Percentiles rank a stretch among this genome's conserved stretches.
Evolutionary conservation across 2,888 invertebrate genomes (phyloP).

Genomic region (Oscheius myriophilus): DNA sequence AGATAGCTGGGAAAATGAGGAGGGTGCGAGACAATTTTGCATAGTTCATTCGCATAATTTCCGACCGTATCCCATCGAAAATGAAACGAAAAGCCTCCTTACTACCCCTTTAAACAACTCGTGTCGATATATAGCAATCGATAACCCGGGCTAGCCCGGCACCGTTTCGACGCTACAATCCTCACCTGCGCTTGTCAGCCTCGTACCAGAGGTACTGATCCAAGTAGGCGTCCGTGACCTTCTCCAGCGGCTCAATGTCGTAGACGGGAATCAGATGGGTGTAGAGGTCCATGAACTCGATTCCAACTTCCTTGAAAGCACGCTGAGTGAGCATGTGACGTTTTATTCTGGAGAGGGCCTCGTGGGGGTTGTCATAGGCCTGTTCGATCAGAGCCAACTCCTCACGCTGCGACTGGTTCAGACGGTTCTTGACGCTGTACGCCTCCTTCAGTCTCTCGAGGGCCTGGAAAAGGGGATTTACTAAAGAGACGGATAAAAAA

Average conservation of each 20-base stretch:
- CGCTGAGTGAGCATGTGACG: constrained; percentile 95
- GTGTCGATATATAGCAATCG: too few species aligned
- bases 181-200: constrained; percentile 85
- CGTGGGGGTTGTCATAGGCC: constrained; percentile 99
- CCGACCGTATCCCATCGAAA: too few species aligned
- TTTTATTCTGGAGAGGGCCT: constrained; percentile 97
- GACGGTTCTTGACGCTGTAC: constrained; percentile 74
- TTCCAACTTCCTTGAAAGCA: constrained; percentile 81
- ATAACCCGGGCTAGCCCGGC: too few species aligned
- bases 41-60: too few species aligned
- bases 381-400: constrained; percentile 98
- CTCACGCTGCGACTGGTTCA: constrained; percentile 98
- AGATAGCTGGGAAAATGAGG: too few species aligned
- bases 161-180: too few species aligned
- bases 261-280: constrained; percentile 98
- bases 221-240: constrained; percentile 98
- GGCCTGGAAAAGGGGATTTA: constrained; percentile 75
- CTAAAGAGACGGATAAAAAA: too few species aligned
- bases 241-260: constrained; percentile 98
- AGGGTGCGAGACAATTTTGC: too few species aligned
- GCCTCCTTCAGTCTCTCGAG: constrained; percentile 80
- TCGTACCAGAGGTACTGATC: constrained; percentile 99
- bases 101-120: too few species aligned
- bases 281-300: constrained; percentile 99
- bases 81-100: too few species aligned